These are phyloP conservation scores for Neoscelio sp. DNA, from an alignment of 2,888 invertebrate species.

Conservation along the genomic window DNA sequence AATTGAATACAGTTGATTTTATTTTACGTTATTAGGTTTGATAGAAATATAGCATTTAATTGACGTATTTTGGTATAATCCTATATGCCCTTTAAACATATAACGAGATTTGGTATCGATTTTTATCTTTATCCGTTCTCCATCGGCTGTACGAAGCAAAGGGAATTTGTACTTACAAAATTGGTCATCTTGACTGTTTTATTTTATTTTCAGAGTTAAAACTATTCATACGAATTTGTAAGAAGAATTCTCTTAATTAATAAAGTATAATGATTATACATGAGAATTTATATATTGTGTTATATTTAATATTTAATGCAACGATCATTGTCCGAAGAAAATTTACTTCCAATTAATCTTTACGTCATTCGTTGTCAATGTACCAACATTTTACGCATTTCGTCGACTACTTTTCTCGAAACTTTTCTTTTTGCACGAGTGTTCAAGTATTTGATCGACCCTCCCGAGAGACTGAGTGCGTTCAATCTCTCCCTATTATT, in stretches of 20 bases:
- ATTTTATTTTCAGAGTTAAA: too few relatives aligned
- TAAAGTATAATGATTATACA: too few relatives aligned
- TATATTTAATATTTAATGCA: too few relatives aligned
- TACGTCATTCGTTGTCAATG: conserved; percentile 8
- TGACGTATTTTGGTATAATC: not conserved
- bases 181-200: conserved; percentile 15
- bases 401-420: conserved; percentile 2
- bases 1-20: too few relatives aligned
- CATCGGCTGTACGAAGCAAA: conserved; percentile 1
- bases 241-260: too few relatives aligned
- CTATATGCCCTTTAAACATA: not conserved
- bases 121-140: not conserved
- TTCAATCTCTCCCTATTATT: conserved; percentile 42
- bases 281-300: too few relatives aligned
- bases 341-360: too few relatives aligned
- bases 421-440: conserved; percentile 17
- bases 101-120: conserved; percentile 1
- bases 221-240: too few relatives aligned
- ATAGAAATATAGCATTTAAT: too few relatives aligned
- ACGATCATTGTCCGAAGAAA: too few relatives aligned
- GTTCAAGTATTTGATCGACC: conserved; percentile 30
- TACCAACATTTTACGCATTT: conserved; percentile 3
- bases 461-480: conserved; percentile 17
- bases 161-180: conserved; percentile 18
- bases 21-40: too few relatives aligned